A percentile compares a stretch with the other conserved stretches of the same genome.
Evolutionary conservation across 2,113 vertebrate species (phyloP).

Genomic region (Nibea albiflora): DNA sequence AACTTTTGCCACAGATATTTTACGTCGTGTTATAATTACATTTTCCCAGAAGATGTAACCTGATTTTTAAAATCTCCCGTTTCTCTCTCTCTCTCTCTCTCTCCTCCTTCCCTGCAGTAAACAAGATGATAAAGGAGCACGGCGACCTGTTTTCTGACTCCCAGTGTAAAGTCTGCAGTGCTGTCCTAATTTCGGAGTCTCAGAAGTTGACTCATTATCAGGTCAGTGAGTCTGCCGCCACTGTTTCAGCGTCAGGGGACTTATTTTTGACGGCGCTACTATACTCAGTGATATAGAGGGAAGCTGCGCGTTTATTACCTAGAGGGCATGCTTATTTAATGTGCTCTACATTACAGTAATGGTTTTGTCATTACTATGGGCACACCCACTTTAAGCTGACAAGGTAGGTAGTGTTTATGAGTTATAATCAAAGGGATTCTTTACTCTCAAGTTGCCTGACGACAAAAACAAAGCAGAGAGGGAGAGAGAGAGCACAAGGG

Average conservation of each 20-base stretch:
- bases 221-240: constrained; percentile 82
- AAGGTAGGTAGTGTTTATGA: not conserved
- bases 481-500: too few species aligned
- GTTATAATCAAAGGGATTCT: not conserved
- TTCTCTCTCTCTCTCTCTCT: constrained; percentile 13
- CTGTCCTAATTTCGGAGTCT: constrained; percentile 95
- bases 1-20: not conserved
- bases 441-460: not conserved
- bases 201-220: constrained; percentile 98
- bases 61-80: constrained; percentile 12
- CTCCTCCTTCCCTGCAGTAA: constrained; percentile 82
- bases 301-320: not conserved
- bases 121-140: constrained; percentile 93
- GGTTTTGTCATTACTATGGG: not conserved
- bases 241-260: not conserved
- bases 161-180: constrained; percentile 96
- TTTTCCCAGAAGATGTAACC: constrained; percentile 35
- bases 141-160: constrained; percentile 94
- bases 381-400: not conserved
- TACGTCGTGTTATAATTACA: constrained; percentile 8
- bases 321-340: not conserved
- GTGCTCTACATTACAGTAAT: not conserved
- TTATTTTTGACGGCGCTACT: not conserved
- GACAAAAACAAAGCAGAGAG: not conserved
- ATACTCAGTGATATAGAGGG: not conserved